These are phyloP conservation scores for Esox niger DNA, from an alignment of 2,113 vertebrate species.

Conservation along the genomic window DNA sequence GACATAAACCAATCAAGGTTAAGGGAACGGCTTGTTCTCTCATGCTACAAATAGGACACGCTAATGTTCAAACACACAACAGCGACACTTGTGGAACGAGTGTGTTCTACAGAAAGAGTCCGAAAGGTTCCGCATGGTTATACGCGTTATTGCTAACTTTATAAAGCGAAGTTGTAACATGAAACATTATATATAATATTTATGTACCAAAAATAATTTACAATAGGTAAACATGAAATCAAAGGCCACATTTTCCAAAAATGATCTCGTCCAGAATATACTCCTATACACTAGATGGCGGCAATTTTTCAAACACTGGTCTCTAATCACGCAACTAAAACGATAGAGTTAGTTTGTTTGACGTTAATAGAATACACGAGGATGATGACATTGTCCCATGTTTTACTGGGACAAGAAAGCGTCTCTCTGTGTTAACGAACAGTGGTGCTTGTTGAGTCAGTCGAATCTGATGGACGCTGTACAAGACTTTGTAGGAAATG, in stretches of 20 bases:
- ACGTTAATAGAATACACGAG: neutral
- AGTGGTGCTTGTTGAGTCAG: slow-evolving; percentile 36
- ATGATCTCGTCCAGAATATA: neutral
- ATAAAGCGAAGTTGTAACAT: too few relatives aligned
- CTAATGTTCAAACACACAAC: neutral
- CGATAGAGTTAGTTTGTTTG: neutral
- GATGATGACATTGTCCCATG: neutral
- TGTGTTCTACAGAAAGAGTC: neutral
- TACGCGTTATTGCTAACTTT: too few relatives aligned
- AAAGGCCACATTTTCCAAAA: neutral
- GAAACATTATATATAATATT: neutral
- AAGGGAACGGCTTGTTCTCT: slow-evolving; percentile 17
- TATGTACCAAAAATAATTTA: neutral
- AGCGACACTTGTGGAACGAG: slow-evolving; percentile 21
- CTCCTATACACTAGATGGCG: slow-evolving; percentile 33
- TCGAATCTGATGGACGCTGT: slow-evolving; percentile 48
- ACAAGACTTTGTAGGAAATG: slow-evolving; percentile 32
- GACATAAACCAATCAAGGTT: slow-evolving; percentile 19
- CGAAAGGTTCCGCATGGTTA: too few relatives aligned
- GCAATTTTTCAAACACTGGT: neutral
- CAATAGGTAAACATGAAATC: neutral
- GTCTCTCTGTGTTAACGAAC: neutral
- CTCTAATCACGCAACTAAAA: neutral
- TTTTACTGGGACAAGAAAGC: neutral
- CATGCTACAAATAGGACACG: neutral